A percentile compares a stretch with the other conserved stretches of the same genome.
Evolutionary conservation across 2,888 invertebrate species (phyloP).

Genomic region (Sipha maydis): DNA sequence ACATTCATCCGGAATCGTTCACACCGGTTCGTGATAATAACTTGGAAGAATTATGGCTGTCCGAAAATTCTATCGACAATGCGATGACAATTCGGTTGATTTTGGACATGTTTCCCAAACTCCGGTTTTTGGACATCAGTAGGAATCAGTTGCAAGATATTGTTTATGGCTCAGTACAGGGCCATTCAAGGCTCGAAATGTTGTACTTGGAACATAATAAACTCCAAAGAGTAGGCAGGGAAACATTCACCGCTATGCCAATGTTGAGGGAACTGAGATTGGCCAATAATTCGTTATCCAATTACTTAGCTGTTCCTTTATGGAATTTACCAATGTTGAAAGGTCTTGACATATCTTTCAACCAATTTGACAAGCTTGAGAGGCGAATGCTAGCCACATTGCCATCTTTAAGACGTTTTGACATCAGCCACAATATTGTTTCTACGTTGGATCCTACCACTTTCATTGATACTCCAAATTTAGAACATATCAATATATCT

Average conservation of each 20-base stretch:
- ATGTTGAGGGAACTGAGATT: slow-evolving; percentile 83
- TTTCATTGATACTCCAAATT: slow-evolving; percentile 77
- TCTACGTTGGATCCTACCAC: slow-evolving; percentile 78
- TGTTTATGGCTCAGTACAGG: slow-evolving; percentile 80
- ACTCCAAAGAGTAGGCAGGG: slow-evolving; percentile 78
- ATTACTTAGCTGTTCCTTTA: slow-evolving; percentile 78
- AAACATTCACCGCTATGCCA: slow-evolving; percentile 85
- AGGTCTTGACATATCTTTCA: slow-evolving; percentile 83
- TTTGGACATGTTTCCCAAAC: slow-evolving; percentile 79
- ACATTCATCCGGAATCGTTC: slow-evolving; percentile 85
- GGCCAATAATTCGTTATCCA: slow-evolving; percentile 83
- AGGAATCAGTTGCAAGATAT: slow-evolving; percentile 81
- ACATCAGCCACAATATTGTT: slow-evolving; percentile 80
- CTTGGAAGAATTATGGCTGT: slow-evolving; percentile 81
- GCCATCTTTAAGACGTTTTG: slow-evolving; percentile 79
- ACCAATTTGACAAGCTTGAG: slow-evolving; percentile 78
- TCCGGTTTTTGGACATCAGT: slow-evolving; percentile 83
- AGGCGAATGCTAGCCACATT: slow-evolving; percentile 79
- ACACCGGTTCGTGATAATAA: slow-evolving; percentile 72
- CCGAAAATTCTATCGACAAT: slow-evolving; percentile 80
- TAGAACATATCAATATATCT: slow-evolving; percentile 82
- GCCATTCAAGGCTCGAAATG: slow-evolving; percentile 83
- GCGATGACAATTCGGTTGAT: slow-evolving; percentile 80
- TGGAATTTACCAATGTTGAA: slow-evolving; percentile 88
- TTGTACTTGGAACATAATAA: slow-evolving; percentile 84